Evolutionary conservation across 2,888 invertebrate species (phyloP).

Genomic region (Stenchaetothrips biformis): DNA sequence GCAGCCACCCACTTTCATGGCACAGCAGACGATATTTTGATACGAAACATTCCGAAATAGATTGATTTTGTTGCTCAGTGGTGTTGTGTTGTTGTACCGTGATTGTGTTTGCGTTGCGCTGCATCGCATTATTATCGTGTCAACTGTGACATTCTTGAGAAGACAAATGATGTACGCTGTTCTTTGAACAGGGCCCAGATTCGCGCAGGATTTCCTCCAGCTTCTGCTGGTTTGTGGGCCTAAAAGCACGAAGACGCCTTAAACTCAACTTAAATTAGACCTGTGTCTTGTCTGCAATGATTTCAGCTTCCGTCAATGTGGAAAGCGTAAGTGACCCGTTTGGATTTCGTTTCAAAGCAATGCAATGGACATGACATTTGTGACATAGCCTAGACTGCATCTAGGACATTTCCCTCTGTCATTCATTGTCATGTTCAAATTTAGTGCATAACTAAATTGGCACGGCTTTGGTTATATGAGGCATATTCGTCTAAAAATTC

Average conservation of each 20-base stretch:
- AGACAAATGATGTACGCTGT: background rate
- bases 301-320: background rate
- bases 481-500: background rate
- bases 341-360: background rate
- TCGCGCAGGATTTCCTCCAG: background rate
- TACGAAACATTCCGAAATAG: background rate
- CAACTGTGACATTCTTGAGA: background rate
- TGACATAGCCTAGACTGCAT: slow-evolving; percentile 10
- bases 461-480: background rate
- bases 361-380: background rate
- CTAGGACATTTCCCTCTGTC: background rate
- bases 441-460: background rate
- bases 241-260: background rate
- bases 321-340: background rate
- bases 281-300: background rate
- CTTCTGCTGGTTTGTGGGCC: background rate
- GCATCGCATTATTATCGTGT: background rate
- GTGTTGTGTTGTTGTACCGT: background rate
- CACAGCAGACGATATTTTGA: slow-evolving; percentile 23
- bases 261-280: background rate
- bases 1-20: background rate
- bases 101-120: background rate
- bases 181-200: background rate
- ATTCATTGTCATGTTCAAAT: background rate
- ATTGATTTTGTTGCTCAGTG: background rate